A percentile compares a stretch with the other conserved stretches of the same genome.
Conservation (phyloP, 2,797 vertebrate genomes). For the Mycteria americana region DNA sequence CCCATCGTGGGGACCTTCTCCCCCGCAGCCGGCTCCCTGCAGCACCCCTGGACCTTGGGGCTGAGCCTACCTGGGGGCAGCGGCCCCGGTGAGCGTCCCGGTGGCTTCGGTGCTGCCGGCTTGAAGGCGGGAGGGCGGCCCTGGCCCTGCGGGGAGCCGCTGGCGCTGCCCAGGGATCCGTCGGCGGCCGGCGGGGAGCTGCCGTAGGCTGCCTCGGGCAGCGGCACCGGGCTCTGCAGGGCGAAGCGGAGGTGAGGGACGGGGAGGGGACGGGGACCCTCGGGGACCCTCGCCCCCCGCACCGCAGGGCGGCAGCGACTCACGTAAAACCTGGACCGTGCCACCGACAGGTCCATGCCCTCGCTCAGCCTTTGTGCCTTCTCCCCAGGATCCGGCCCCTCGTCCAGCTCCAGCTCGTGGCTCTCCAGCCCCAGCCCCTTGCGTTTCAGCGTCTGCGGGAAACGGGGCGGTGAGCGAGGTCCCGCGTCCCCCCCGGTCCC, state of each 20-base stretch:
- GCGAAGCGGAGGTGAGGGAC: neutral
- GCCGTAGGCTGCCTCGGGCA: slow-evolving; percentile 80
- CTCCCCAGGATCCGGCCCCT: slow-evolving; percentile 77
- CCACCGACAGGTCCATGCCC: slow-evolving; percentile 80
- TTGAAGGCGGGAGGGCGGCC: slow-evolving; percentile 77
- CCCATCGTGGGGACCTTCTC: no score
- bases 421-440: slow-evolving; percentile 87
- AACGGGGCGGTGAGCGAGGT: fast-evolving
- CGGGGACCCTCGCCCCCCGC: fast-evolving
- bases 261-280: neutral
- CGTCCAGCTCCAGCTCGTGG: slow-evolving; percentile 84
- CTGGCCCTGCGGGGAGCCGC: slow-evolving; percentile 66
- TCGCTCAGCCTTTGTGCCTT: slow-evolving; percentile 77
- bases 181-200: slow-evolving; percentile 75
- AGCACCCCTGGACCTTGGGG: fast-evolving
- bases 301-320: slow-evolving; percentile 32
- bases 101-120: slow-evolving; percentile 70
- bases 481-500: fast-evolving
- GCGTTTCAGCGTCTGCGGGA: slow-evolving; percentile 85
- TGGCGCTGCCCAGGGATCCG: slow-evolving; percentile 32
- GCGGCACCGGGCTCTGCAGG: slow-evolving; percentile 73
- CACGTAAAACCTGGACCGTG: slow-evolving; percentile 84
- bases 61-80: slow-evolving; percentile 74
- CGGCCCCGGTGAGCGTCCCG: slow-evolving; percentile 51
- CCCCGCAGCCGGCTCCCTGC: fast-evolving